Conservation (phyloP, 1,140 invertebrate genomes). For the Arion vulgaris region DNA sequence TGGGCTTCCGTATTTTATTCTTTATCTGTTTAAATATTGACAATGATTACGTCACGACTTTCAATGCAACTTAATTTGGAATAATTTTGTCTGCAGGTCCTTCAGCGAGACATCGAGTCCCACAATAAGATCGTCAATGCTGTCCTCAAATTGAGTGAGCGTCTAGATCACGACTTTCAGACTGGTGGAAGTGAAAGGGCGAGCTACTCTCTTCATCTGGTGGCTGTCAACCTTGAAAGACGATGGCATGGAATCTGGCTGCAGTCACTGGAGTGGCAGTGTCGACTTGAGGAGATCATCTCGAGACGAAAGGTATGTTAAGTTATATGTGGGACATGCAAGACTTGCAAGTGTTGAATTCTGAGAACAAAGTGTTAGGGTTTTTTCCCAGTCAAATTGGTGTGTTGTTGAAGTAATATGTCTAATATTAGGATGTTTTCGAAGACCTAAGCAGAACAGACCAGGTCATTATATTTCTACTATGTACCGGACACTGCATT, state of each 20-base stretch:
- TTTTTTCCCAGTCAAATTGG: too few species aligned
- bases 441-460: too few species aligned
- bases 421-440: too few species aligned
- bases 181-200: constrained; percentile 49
- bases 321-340: not conserved
- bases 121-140: constrained; percentile 86
- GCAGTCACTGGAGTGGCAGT: constrained; percentile 90
- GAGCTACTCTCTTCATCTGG: constrained; percentile 60
- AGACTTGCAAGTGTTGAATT: not conserved
- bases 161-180: constrained; percentile 68
- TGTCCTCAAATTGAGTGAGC: constrained; percentile 81
- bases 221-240: constrained; percentile 80
- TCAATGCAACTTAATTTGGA: not conserved
- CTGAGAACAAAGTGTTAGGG: too few species aligned
- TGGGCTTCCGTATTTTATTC: too few species aligned
- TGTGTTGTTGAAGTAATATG: too few species aligned
- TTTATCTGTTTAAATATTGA: too few species aligned
- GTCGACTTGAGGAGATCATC: constrained; percentile 81
- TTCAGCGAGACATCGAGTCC: constrained; percentile 87
- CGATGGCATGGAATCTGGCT: constrained; percentile 91
- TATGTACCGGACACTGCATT: too few species aligned
- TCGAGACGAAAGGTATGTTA: constrained; percentile 54
- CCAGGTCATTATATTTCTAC: too few species aligned
- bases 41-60: not conserved
- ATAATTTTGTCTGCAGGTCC: constrained; percentile 76